Conservation (phyloP, 2,888 invertebrate genomes). For the Digitonthophagus gazella region DNA sequence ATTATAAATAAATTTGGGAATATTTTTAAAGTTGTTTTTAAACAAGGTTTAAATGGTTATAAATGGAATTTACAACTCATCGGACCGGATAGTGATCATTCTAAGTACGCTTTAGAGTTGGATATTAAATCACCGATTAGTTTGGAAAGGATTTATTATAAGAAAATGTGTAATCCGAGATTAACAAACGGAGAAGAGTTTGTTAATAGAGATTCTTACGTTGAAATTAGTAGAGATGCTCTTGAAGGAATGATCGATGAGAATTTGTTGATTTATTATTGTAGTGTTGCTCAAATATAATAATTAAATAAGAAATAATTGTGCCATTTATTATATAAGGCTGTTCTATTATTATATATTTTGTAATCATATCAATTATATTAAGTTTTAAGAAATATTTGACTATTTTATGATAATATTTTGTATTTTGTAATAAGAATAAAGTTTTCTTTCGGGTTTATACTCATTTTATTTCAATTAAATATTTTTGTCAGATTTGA, state of each 20-base stretch:
- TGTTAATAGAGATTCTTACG: conserved; percentile 14
- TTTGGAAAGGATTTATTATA: conserved; percentile 32
- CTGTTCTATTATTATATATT: background rate
- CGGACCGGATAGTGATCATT: conserved; percentile 37
- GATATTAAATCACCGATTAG: conserved; percentile 38
- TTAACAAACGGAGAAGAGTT: conserved; percentile 28
- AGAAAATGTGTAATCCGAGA: conserved; percentile 30
- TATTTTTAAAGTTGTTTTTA: conserved; percentile 40
- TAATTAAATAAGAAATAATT: background rate
- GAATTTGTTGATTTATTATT: conserved; percentile 13
- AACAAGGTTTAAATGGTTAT: conserved; percentile 32
- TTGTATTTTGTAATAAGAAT: no score
- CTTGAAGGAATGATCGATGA: background rate
- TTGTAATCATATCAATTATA: background rate
- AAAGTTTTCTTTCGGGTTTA: no score
- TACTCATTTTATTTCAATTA: no score
- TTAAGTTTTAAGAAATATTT: no score
- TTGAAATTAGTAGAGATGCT: background rate
- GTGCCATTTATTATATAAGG: background rate
- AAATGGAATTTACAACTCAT: conserved; percentile 41
- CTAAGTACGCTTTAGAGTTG: conserved; percentile 41
- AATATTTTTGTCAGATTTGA: no score
- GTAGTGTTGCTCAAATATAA: conserved; percentile 13
- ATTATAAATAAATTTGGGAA: conserved; percentile 35
- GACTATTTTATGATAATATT: no score